phyloP scores from a whole-genome alignment of 2,888 invertebrate species.

The Trilocha varians region DNA sequence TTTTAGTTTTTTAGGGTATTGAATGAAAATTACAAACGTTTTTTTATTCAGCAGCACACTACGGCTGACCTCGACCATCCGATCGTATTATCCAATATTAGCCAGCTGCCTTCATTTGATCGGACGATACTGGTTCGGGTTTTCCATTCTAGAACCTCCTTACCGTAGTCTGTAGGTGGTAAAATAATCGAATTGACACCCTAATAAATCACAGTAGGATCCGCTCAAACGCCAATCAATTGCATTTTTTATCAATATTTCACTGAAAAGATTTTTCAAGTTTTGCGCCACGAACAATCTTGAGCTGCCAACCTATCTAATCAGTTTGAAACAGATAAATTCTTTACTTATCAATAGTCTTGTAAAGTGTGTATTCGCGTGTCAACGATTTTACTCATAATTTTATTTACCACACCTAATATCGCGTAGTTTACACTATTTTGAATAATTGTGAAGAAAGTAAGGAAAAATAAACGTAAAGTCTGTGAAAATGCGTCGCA shows the following conservation, averaged over 20 bases:
- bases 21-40: too few relatives aligned
- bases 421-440: not conserved
- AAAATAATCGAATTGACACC: too few relatives aligned
- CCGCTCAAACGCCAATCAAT: not conserved
- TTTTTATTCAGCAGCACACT: too few relatives aligned
- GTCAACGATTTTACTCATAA: conserved; percentile 18
- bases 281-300: conserved; percentile 35
- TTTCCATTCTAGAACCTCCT: too few relatives aligned
- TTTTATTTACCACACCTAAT: conserved; percentile 2
- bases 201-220: not conserved
- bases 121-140: too few relatives aligned
- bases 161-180: too few relatives aligned
- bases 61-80: too few relatives aligned
- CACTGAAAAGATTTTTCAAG: conserved; percentile 4
- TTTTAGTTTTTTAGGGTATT: too few relatives aligned
- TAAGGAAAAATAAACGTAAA: not conserved
- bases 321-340: conserved; percentile 52
- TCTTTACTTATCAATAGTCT: conserved; percentile 50
- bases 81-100: too few relatives aligned
- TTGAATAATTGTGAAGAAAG: not conserved
- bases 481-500: conserved; percentile 50
- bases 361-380: conserved; percentile 36
- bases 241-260: not conserved
- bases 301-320: conserved; percentile 55
- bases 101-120: too few relatives aligned